Percentiles rank a stretch among this genome's conserved stretches.
These are phyloP conservation scores for Tiphia femorata DNA, from an alignment of 2,888 invertebrate genomes.

Conservation along the genomic window DNA sequence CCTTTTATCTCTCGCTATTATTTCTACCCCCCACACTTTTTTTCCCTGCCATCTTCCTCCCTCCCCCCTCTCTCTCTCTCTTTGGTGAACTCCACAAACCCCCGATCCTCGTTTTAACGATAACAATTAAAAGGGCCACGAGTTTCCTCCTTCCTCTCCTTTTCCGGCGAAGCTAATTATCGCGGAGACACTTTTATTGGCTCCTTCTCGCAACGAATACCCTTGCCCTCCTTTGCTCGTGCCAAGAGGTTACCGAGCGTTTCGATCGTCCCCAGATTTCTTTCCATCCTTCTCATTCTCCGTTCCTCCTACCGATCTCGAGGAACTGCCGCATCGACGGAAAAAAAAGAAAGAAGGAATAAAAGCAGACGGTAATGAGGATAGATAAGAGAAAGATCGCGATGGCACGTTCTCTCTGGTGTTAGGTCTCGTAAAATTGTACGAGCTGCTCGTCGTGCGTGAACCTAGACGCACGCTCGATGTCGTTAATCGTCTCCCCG, in stretches of 20 bases:
- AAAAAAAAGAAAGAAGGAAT: no score
- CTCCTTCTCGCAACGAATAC: no score
- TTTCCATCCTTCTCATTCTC: background rate
- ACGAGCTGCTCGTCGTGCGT: no score
- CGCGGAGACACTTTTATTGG: constrained; percentile 54
- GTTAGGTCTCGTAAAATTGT: no score
- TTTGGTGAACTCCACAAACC: no score
- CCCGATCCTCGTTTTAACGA: constrained; percentile 51
- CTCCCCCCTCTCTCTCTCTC: constrained; percentile 8
- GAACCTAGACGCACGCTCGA: background rate
- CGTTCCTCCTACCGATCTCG: no score
- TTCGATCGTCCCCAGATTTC: background rate
- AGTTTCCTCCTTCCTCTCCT: constrained; percentile 2
- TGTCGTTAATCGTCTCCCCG: constrained; percentile 9
- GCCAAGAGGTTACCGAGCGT: no score
- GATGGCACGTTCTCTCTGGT: no score
- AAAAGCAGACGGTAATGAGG: no score
- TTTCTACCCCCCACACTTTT: constrained; percentile 42
- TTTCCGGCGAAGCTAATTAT: constrained; percentile 57
- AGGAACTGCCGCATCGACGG: no score
- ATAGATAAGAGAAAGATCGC: no score
- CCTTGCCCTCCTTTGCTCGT: no score
- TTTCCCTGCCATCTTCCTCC: constrained; percentile 27
- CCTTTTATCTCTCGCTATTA: constrained; percentile 58
- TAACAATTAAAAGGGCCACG: constrained; percentile 58